Conservation (phyloP, 2,113 vertebrate species). For the Tichodroma muraria region DNA sequence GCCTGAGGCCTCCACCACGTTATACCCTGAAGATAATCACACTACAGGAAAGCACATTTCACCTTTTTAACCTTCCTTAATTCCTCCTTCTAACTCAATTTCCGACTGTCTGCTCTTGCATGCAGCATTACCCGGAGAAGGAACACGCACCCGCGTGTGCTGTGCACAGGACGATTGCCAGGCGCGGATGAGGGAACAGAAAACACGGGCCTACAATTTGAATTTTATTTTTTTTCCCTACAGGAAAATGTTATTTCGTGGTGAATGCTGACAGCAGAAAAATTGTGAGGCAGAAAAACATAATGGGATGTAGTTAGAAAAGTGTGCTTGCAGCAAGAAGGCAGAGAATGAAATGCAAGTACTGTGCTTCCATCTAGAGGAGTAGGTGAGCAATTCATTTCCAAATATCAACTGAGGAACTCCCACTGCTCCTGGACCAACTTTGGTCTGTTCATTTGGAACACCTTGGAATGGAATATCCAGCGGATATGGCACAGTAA, state of each 20-base stretch:
- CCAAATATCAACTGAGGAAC: background rate
- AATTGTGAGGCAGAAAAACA: background rate
- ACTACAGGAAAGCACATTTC: background rate
- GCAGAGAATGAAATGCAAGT: background rate
- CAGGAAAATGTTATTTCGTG: background rate
- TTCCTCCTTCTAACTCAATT: background rate
- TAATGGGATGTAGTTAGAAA: background rate
- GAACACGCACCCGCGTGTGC: rapidly evolving
- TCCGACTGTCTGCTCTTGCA: background rate
- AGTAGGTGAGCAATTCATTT: background rate
- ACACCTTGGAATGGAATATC: background rate
- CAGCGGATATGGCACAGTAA: background rate
- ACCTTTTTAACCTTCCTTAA: background rate
- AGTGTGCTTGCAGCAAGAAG: background rate
- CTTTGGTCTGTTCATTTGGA: background rate
- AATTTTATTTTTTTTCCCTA: background rate
- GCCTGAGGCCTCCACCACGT: background rate
- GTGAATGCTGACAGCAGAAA: background rate
- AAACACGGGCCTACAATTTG: background rate
- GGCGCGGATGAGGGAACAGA: background rate
- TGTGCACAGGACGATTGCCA: background rate
- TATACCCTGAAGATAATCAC: background rate
- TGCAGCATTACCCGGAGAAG: background rate
- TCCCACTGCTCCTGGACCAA: background rate
- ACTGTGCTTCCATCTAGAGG: constrained; percentile 59